phyloP scores from a whole-genome alignment of 1,140 invertebrate genomes.

The Bombus confusus region DNA sequence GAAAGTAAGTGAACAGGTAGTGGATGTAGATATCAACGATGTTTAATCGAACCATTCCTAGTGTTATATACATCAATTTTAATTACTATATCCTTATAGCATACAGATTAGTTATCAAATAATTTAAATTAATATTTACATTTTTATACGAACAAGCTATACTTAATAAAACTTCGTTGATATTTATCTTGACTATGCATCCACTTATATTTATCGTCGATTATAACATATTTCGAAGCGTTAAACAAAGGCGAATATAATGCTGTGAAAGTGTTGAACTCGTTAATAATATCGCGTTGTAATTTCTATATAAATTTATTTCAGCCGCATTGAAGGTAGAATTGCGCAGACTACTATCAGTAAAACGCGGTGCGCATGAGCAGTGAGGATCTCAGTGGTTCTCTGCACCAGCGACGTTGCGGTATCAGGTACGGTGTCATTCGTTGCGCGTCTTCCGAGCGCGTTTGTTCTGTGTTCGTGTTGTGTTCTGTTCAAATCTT shows the following conservation, averaged over 20 bases:
- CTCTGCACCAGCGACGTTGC: constrained; percentile 48
- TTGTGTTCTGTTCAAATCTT: constrained; percentile 6
- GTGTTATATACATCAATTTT: too few relatives aligned
- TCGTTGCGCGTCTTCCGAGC: constrained; percentile 76
- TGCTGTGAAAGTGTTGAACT: not conserved
- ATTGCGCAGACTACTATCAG: constrained; percentile 48
- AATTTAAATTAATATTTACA: too few relatives aligned
- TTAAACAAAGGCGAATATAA: not conserved
- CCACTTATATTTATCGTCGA: too few relatives aligned
- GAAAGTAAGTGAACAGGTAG: too few relatives aligned
- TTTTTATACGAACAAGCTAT: too few relatives aligned
- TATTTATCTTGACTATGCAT: too few relatives aligned
- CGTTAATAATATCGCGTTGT: not conserved
- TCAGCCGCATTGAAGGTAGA: not conserved
- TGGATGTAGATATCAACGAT: too few relatives aligned
- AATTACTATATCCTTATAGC: not conserved
- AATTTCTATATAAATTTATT: constrained; percentile 24
- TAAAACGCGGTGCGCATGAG: constrained; percentile 46
- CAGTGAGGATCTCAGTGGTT: constrained; percentile 52
- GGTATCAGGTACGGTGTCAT: constrained; percentile 63
- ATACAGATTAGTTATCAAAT: too few relatives aligned
- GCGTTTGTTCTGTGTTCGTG: constrained; percentile 55
- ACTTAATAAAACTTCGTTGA: too few relatives aligned
- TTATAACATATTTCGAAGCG: not conserved
- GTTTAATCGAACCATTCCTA: too few relatives aligned